Percentiles rank a stretch among this genome's conserved stretches.
phyloP scores from a whole-genome alignment of 2,888 invertebrate genomes.

The Portevinia maculata region DNA sequence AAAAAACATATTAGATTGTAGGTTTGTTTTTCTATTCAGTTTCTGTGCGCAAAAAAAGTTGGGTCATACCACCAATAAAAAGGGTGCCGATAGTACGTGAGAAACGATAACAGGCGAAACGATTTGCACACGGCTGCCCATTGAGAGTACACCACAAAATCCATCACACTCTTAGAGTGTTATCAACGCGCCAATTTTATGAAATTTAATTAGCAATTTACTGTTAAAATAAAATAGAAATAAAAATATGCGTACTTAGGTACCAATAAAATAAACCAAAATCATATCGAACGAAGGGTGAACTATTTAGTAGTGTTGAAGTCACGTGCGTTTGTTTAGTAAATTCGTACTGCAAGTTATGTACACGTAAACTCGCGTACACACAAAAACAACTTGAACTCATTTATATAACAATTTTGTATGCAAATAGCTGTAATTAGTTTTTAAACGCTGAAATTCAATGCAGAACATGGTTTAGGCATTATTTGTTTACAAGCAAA shows the following conservation, averaged over 20 bases:
- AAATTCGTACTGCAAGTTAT: slow-evolving; percentile 28
- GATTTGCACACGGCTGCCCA: slow-evolving; percentile 44
- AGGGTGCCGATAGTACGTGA: slow-evolving; percentile 5
- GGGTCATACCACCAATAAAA: slow-evolving; percentile 1
- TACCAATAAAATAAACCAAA: slow-evolving; percentile 23
- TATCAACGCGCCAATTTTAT: slow-evolving; percentile 40
- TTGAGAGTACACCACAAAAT: no score
- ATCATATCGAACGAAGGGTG: slow-evolving; percentile 6
- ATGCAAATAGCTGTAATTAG: not conserved
- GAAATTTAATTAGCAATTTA: slow-evolving; percentile 56
- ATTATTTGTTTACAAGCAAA: slow-evolving; percentile 7
- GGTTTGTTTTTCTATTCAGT: no score
- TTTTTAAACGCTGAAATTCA: slow-evolving; percentile 8
- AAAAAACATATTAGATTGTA: no score
- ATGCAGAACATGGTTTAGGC: slow-evolving; percentile 7
- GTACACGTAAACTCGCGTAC: not conserved
- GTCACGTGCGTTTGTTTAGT: slow-evolving; percentile 62
- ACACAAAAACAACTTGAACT: slow-evolving; percentile 4
- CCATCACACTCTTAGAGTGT: not conserved
- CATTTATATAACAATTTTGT: slow-evolving; percentile 1
- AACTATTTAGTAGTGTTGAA: slow-evolving; percentile 21
- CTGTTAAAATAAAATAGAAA: slow-evolving; percentile 30
- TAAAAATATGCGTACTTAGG: slow-evolving; percentile 6
- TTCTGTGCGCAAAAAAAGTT: slow-evolving; percentile 14
- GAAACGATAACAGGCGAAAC: slow-evolving; percentile 15